Base-by-base conservation (phyloP, 2,797 vertebrate genomes). In the Kryptolebias ocellatus region DNA sequence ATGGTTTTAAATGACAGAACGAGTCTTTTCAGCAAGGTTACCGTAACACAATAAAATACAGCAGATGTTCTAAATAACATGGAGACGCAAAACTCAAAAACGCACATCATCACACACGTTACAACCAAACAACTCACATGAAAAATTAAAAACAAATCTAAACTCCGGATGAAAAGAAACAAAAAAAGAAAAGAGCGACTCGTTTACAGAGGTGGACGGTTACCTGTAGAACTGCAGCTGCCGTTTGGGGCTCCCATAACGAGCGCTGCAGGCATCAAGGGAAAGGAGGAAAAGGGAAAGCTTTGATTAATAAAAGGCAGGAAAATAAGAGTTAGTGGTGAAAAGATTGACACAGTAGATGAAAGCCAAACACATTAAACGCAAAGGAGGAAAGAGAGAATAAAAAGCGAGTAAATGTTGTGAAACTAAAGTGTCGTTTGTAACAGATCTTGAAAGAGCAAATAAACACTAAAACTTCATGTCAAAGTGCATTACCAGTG, bases 171-270 rank as follows among this genome's bases (percentile, higher is more conserved):
- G 31, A 55, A 8, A 10, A 5, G 59, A 45, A 29, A 56, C n/a
- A 57, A 61, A 61, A 12, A 5, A 9, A 59, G 29, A 64, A 60
- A 45, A 65, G 24, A 67, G 17, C 61, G 53, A 64, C 2, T 29
- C 52, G 51, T 55, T 71, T 1, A 67, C 53, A 70, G 66, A 83
- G 80, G 83, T 80, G 86, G 80, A 85, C 55, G 57, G 74, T 95
- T 99, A 99, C 98, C 98, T 99, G 98, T 99, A 99, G 92, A 99
- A 99, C 94, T 99, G 98, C 92, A 99, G 96, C 93, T 99, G 98
- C 74, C 97, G 95, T 95, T 99, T 99, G 93, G 98, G 98, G 91
- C 98, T 99, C 94, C 98, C 98, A 88, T 99, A 99, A 84, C 98
- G 97, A 88, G 97, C 96, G 65, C 97, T 99, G 95, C 93, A 92